A percentile compares a stretch with the other conserved stretches of the same genome.
phyloP scores from a whole-genome alignment of 2,888 invertebrate genomes.

The Trichogramma evanescens region DNA sequence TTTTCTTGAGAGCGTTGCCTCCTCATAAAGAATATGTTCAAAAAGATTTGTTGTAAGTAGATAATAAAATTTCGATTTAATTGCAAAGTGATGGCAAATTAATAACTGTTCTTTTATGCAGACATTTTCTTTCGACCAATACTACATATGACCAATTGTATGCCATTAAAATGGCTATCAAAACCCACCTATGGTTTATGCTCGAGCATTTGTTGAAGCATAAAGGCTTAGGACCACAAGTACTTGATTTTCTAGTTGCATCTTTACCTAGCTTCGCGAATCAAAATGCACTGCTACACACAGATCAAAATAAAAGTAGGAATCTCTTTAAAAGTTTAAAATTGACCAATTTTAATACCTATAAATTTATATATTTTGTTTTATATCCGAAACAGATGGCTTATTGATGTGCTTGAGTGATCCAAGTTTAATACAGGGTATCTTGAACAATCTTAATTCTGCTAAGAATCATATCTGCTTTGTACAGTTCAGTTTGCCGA shows the following conservation, averaged over 20 bases:
- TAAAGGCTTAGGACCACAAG: conserved; percentile 54
- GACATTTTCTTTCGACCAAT: conserved; percentile 56
- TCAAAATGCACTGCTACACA: conserved; percentile 3
- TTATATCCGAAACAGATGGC: conserved; percentile 36
- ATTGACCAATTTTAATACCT: not conserved
- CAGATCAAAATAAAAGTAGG: conserved; percentile 18
- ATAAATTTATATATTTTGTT: not conserved
- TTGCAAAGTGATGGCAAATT: not conserved
- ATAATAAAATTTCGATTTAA: not conserved
- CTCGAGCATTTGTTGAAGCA: conserved; percentile 51
- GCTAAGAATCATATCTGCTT: conserved; percentile 49
- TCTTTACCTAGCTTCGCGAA: conserved; percentile 32
- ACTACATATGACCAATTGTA: conserved; percentile 59
- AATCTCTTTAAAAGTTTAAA: not conserved
- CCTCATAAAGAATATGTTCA: conserved; percentile 43
- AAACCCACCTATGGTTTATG: conserved; percentile 58
- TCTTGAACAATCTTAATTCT: conserved; percentile 49
- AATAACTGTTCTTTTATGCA: conserved; percentile 32
- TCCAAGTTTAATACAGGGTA: conserved; percentile 43
- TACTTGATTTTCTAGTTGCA: conserved; percentile 53
- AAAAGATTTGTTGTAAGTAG: conserved; percentile 51
- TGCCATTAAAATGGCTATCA: conserved; percentile 58
- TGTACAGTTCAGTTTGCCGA: conserved; percentile 50
- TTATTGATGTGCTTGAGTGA: conserved; percentile 52
- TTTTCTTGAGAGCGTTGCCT: conserved; percentile 45